These are phyloP conservation scores for Cyprinodon tularosa DNA, from an alignment of 2,113 vertebrate species.

Conservation along the genomic window DNA sequence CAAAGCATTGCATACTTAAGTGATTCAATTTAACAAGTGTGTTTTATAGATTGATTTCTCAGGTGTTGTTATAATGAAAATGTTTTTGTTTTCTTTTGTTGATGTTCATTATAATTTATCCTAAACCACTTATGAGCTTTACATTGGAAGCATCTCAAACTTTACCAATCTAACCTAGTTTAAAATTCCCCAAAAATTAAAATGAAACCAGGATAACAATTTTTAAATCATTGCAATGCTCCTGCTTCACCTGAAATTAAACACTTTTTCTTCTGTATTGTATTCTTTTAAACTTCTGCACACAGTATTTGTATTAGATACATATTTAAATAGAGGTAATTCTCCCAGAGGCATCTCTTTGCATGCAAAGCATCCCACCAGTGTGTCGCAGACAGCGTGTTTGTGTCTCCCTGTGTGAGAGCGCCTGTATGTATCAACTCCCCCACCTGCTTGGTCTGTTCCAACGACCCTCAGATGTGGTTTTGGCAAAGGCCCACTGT, in stretches of 20 bases:
- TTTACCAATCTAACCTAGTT: too few relatives aligned
- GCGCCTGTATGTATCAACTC: slow-evolving; percentile 48
- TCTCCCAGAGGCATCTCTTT: slow-evolving; percentile 39
- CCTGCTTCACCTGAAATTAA: neutral
- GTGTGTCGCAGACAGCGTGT: slow-evolving; percentile 34
- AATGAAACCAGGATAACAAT: neutral
- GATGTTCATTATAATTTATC: too few relatives aligned
- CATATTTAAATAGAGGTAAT: slow-evolving; percentile 64
- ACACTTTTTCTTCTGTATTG: neutral
- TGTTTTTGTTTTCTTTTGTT: too few relatives aligned
- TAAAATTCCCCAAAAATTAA: neutral
- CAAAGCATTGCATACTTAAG: neutral
- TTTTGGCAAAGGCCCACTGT: slow-evolving; percentile 52
- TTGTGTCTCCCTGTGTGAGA: slow-evolving; percentile 11
- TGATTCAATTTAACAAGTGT: neutral
- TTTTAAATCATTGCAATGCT: neutral
- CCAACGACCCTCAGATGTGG: slow-evolving; percentile 68
- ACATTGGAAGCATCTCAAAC: too few relatives aligned
- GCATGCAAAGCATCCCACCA: slow-evolving; percentile 55
- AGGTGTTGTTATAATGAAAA: neutral
- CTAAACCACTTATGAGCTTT: too few relatives aligned
- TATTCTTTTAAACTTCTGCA: slow-evolving; percentile 3
- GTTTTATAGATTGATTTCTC: neutral
- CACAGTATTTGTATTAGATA: slow-evolving; percentile 78
- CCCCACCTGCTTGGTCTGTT: slow-evolving; percentile 56